phyloP scores from a whole-genome alignment of 2,888 invertebrate genomes.

The Thecophora atra region DNA sequence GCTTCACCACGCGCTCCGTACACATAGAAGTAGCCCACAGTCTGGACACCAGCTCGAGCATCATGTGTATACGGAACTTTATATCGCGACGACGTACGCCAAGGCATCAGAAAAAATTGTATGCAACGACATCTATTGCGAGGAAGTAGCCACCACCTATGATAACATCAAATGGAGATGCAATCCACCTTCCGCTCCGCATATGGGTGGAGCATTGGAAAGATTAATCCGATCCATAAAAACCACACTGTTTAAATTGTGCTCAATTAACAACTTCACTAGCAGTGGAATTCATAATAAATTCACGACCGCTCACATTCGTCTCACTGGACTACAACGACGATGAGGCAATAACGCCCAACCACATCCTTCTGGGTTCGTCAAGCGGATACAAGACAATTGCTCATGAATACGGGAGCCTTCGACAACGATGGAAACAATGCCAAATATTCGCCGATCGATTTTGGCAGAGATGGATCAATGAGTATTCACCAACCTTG shows the following conservation, averaged over 20 bases:
- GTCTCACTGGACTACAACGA: slow-evolving; percentile 41
- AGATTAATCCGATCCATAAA: too few species aligned
- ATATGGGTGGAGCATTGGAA: too few species aligned
- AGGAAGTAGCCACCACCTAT: slow-evolving; percentile 39
- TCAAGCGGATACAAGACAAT: slow-evolving; percentile 37
- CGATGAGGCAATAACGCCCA: slow-evolving; percentile 44
- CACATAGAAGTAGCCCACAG: too few species aligned
- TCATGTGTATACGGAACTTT: too few species aligned
- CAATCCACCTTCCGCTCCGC: slow-evolving; percentile 40
- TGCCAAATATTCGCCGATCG: not conserved
- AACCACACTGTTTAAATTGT: too few species aligned
- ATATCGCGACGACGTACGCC: too few species aligned
- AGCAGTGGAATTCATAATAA: slow-evolving; percentile 42
- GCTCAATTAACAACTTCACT: too few species aligned
- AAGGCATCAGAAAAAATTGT: too few species aligned
- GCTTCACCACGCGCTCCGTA: too few species aligned
- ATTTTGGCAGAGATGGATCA: slow-evolving; percentile 1
- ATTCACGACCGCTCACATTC: slow-evolving; percentile 42
- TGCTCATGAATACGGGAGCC: slow-evolving; percentile 29
- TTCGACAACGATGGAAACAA: not conserved
- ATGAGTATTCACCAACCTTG: slow-evolving; percentile 38
- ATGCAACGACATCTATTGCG: too few species aligned
- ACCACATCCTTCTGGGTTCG: slow-evolving; percentile 44
- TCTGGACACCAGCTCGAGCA: too few species aligned
- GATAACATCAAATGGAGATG: too few species aligned